Base-by-base conservation (phyloP, 1,140 invertebrate genomes). In the Drosophila jambulina region DNA sequence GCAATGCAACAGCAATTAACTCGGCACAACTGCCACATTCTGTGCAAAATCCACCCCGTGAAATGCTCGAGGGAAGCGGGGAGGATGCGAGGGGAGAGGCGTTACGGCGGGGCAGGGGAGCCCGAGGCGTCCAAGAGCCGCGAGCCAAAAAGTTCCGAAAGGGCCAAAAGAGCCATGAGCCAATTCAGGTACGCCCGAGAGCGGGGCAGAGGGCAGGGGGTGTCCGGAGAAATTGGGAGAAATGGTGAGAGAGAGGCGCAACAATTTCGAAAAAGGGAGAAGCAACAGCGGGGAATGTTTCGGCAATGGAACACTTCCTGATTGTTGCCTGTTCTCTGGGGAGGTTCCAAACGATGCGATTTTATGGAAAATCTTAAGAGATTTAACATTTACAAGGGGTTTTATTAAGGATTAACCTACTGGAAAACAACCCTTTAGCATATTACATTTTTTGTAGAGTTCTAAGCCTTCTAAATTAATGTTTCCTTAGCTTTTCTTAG, bases 1-100 rank as follows among this genome's bases (percentile, higher is more conserved):
- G 84, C 84, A 87, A 87, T 87, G 84, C 84, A 87, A 87, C 84
- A 87, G 84, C 83, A 87, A 84, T 87, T 90, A 87, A 87, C 84
- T 90, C 81, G 85, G 85, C 85, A 90, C 84, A 87, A 87, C 84
- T 87, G 85, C 84, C 81, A 88, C 84, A 88, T 88, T 90, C 84
- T 80, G 78, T 76, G 80, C 53, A 84, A 87, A 88, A 88, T 88
- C 84, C 84, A 88, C 84, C 84, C 84, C 72, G 58, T 82, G 63
- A 61, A 83, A 84, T 84, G 77, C 60, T 74, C 21, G 54, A 40
- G 5, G 32, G 19, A 21, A 21, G 51, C 19, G 3, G 13, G 19
- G 5, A 53, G 21, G 53, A 25, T 17, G 6, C 0, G 29, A 53
- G 29, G 49, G 29, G 17, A 12, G 48, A 12, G 10, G 17, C n/a